phyloP scores from a whole-genome alignment of 2,888 invertebrate genomes.

The Melanostoma mellinum region DNA sequence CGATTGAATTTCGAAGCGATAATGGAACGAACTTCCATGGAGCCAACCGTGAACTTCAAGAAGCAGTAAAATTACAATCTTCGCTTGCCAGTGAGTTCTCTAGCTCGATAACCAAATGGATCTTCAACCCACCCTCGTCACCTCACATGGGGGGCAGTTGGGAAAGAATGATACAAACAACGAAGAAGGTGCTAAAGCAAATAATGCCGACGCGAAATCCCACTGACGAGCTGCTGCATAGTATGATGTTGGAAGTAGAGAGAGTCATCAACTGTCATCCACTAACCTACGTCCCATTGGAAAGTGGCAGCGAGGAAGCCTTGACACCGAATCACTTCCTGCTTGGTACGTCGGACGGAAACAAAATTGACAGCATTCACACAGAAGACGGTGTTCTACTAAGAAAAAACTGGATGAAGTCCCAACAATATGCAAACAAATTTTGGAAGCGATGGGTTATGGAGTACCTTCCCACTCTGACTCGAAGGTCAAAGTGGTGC shows the following conservation, averaged over 20 bases:
- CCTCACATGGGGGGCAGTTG: slow-evolving; percentile 47
- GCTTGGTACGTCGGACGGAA: too few species aligned
- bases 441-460: slow-evolving; percentile 70
- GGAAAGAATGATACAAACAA: too few species aligned
- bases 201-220: slow-evolving; percentile 62
- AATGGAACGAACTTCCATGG: slow-evolving; percentile 72
- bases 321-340: slow-evolving; percentile 74
- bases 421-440: too few species aligned
- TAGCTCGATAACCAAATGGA: not conserved
- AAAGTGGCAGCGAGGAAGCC: slow-evolving; percentile 1
- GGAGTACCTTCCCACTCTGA: slow-evolving; percentile 70
- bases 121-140: not conserved
- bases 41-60: slow-evolving; percentile 45
- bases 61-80: not conserved
- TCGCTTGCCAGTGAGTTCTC: slow-evolving; percentile 25
- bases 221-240: too few species aligned
- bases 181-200: slow-evolving; percentile 65
- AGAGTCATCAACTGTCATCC: too few species aligned
- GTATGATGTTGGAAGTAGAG: too few species aligned
- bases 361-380: too few species aligned
- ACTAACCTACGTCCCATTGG: too few species aligned
- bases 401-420: slow-evolving; percentile 62
- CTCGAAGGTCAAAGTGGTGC: slow-evolving; percentile 65
- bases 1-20: slow-evolving; percentile 51
- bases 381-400: too few species aligned